Conservation (phyloP, 2,888 invertebrate genomes). For the Cerceris rybyensis region DNA sequence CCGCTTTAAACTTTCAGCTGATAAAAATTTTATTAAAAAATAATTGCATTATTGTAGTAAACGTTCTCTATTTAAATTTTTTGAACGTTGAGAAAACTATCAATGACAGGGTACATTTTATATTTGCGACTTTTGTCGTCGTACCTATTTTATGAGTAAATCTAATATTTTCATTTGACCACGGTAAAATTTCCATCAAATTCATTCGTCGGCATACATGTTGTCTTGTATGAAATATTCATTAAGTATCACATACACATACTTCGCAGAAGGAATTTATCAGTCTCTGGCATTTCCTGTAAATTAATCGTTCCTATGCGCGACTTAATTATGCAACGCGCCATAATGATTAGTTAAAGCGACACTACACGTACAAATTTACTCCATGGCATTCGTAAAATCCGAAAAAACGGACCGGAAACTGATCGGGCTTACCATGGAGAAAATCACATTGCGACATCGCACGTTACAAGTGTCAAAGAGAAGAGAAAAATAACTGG, state of each 20-base stretch:
- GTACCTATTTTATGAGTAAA: no score
- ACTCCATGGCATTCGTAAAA: neutral
- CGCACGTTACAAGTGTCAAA: neutral
- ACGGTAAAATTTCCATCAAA: no score
- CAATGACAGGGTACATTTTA: no score
- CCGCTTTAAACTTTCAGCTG: no score
- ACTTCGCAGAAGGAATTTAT: conserved; percentile 24
- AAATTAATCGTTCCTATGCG: conserved; percentile 19
- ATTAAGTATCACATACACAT: neutral
- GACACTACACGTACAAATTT: neutral
- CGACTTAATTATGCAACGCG: conserved; percentile 23
- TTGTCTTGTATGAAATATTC: conserved; percentile 23
- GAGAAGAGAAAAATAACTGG: conserved; percentile 17
- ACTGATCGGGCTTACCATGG: neutral
- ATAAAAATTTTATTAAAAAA: no score
- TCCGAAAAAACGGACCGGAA: neutral
- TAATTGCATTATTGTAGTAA: no score
- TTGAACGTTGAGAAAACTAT: no score
- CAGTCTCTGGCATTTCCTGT: conserved; percentile 13
- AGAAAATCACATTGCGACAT: neutral
- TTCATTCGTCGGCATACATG: conserved; percentile 13
- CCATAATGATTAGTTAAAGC: conserved; percentile 11
- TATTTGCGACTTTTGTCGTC: no score
- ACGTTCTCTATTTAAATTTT: no score
- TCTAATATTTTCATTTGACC: no score